A percentile compares a stretch with the other conserved stretches of the same genome.
Evolutionary conservation across 2,113 vertebrate species (phyloP).

Genomic region (Notiomystis cincta): DNA sequence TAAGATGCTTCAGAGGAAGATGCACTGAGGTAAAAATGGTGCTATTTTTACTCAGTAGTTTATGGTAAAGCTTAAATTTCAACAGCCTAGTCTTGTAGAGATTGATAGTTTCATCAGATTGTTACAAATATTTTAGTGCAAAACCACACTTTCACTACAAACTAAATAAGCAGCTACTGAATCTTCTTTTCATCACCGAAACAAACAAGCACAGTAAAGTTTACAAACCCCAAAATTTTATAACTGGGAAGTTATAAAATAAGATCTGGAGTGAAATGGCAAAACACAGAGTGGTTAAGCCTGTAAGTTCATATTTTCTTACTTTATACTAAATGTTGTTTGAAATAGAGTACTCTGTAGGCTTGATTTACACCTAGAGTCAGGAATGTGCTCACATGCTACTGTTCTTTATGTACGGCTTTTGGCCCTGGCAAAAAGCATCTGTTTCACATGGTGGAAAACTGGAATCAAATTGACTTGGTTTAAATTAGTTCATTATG

Average conservation of each 20-base stretch:
- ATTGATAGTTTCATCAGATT: background rate
- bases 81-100: background rate
- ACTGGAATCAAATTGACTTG: conserved; percentile 13
- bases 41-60: background rate
- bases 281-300: background rate
- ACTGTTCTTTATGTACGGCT: background rate
- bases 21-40: background rate
- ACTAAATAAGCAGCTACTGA: background rate
- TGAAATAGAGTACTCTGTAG: background rate
- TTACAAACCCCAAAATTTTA: background rate
- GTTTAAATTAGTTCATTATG: conserved; percentile 66
- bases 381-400: background rate
- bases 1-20: background rate
- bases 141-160: background rate
- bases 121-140: background rate
- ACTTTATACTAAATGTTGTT: background rate
- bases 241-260: background rate
- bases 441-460: conserved; percentile 5
- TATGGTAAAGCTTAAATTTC: background rate
- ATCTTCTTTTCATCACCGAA: background rate
- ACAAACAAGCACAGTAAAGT: background rate
- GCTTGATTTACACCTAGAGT: background rate
- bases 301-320: background rate
- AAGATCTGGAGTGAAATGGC: background rate
- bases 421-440: conserved; percentile 21